A percentile compares a stretch with the other conserved stretches of the same genome.
These are phyloP conservation scores for Acipenser oxyrinchus DNA, from an alignment of 2,797 vertebrate genomes.

Conservation along the genomic window DNA sequence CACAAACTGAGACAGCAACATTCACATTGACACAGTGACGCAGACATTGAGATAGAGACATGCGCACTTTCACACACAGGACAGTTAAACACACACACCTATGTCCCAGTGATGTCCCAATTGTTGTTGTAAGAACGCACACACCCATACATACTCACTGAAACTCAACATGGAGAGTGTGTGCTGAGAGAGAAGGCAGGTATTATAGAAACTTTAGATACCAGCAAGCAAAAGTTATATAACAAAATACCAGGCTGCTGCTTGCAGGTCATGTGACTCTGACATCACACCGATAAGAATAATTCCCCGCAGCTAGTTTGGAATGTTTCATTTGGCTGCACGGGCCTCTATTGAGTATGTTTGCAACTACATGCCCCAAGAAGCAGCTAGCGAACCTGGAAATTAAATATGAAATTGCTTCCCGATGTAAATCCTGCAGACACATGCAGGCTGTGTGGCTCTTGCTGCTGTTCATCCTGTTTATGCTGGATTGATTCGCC, in stretches of 20 bases:
- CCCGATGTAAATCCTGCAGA: not conserved
- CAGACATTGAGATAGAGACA: too few relatives aligned
- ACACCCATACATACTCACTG: too few relatives aligned
- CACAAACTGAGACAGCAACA: too few relatives aligned
- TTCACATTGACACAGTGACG: too few relatives aligned
- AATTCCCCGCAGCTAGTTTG: not conserved
- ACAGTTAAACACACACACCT: too few relatives aligned
- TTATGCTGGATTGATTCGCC: slow-evolving; percentile 45
- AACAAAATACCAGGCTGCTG: not conserved
- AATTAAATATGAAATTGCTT: slow-evolving; percentile 1
- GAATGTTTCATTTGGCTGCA: not conserved
- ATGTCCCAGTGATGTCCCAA: too few relatives aligned
- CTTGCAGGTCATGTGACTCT: not conserved
- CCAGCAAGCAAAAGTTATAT: not conserved
- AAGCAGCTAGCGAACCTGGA: not conserved
- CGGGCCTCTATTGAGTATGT: not conserved
- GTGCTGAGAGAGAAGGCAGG: too few relatives aligned
- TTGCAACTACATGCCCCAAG: not conserved
- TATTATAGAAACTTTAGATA: too few relatives aligned
- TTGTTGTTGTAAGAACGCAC: too few relatives aligned
- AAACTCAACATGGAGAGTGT: too few relatives aligned
- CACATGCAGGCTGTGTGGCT: not conserved
- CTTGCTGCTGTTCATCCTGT: slow-evolving; percentile 27
- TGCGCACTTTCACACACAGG: too few relatives aligned
- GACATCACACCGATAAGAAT: not conserved